Percentiles rank a stretch among this genome's conserved stretches.
These are phyloP conservation scores for Nasonia giraulti DNA, from an alignment of 1,140 invertebrate species.

Conservation along the genomic window DNA sequence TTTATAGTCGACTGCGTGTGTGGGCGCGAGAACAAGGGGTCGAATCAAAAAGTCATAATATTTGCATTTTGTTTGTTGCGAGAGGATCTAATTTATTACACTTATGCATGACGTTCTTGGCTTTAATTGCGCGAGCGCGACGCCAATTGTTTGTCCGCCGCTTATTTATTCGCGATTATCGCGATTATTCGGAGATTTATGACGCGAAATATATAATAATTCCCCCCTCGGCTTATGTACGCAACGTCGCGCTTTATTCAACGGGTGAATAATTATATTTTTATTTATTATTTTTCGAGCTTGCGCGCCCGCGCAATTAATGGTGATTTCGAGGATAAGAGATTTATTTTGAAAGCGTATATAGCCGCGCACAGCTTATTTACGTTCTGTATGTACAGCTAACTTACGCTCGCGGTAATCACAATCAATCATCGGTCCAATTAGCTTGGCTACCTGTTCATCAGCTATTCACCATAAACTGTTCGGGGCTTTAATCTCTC, in stretches of 20 bases:
- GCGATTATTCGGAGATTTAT: neutral
- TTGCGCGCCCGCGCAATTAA: neutral
- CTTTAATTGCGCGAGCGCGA: neutral
- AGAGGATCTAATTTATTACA: conserved; percentile 7
- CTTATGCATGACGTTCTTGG: neutral
- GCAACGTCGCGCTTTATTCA: neutral
- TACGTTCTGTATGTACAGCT: neutral
- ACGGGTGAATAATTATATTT: neutral
- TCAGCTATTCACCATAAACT: neutral
- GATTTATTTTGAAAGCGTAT: neutral
- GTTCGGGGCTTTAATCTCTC: neutral
- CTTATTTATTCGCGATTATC: conserved; percentile 11
- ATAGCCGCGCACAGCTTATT: neutral
- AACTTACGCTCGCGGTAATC: neutral
- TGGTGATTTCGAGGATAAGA: neutral
- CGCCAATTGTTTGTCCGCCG: neutral
- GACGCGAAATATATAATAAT: neutral
- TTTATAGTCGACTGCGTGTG: neutral
- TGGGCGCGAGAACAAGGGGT: neutral
- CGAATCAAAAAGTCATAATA: conserved; percentile 39
- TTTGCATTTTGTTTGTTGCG: conserved; percentile 29
- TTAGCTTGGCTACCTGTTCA: neutral
- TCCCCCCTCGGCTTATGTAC: neutral
- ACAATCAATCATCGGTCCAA: neutral
- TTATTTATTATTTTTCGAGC: neutral